Percentiles rank a stretch among this genome's conserved stretches.
Evolutionary conservation across 2,888 invertebrate species (phyloP).

Genomic region (Ommatoiulus sabulosus): DNA sequence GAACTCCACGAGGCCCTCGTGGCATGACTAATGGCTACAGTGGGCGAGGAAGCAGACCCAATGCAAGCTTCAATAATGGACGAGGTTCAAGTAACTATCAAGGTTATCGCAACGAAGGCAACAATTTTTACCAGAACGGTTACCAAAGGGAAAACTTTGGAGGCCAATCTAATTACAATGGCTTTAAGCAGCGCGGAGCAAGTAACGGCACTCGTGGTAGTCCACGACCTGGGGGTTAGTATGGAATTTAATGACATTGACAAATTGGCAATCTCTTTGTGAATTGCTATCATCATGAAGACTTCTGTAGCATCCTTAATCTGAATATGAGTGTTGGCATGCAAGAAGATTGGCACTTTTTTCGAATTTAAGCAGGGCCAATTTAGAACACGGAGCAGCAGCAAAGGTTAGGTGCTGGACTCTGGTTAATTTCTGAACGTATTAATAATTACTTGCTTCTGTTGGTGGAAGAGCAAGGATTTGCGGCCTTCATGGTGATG

Average conservation of each 20-base stretch:
- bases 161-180: slow-evolving; percentile 12
- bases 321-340: too few relatives aligned
- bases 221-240: not conserved
- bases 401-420: too few relatives aligned
- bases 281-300: too few relatives aligned
- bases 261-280: too few relatives aligned
- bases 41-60: slow-evolving; percentile 26
- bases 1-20: not conserved
- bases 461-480: too few relatives aligned
- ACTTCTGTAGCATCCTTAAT: too few relatives aligned
- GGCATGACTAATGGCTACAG: slow-evolving; percentile 16
- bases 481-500: too few relatives aligned
- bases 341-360: too few relatives aligned
- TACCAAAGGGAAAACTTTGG: slow-evolving; percentile 51
- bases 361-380: too few relatives aligned
- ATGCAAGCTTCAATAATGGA: not conserved
- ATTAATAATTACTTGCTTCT: too few relatives aligned
- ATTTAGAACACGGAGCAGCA: too few relatives aligned
- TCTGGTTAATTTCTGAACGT: too few relatives aligned
- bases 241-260: not conserved
- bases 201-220: slow-evolving; percentile 19
- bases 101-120: slow-evolving; percentile 49
- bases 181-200: not conserved
- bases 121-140: slow-evolving; percentile 39
- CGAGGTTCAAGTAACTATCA: slow-evolving; percentile 50